Conservation (phyloP, 2,113 vertebrate species). For the Willisornis vidua region DNA sequence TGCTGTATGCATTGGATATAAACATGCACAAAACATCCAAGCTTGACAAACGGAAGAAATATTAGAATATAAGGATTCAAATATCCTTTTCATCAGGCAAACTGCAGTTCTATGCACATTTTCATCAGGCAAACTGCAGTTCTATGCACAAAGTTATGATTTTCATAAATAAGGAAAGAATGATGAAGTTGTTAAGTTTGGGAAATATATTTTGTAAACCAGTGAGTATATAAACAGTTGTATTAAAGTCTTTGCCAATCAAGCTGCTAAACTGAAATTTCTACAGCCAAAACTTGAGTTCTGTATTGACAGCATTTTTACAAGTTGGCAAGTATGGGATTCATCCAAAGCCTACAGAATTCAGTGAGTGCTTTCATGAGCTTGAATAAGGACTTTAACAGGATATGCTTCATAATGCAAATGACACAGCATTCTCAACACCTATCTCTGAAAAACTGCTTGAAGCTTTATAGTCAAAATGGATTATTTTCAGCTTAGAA, state of each 20-base stretch:
- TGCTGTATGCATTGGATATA: background rate
- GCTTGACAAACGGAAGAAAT: background rate
- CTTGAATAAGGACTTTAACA: background rate
- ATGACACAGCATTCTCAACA: background rate
- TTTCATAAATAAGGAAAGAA: constrained; percentile 13
- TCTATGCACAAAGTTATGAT: background rate
- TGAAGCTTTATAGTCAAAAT: background rate
- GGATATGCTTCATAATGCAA: background rate
- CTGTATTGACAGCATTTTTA: constrained; percentile 16
- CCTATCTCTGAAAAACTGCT: background rate
- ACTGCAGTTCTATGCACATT: background rate
- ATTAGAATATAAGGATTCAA: background rate
- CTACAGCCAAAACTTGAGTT: background rate
- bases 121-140: background rate
- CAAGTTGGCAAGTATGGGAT: constrained; percentile 2
- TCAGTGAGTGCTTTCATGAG: background rate
- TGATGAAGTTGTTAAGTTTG: background rate
- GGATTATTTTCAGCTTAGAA: background rate
- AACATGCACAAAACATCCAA: background rate
- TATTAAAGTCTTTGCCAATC: constrained; percentile 1
- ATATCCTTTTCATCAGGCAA: background rate
- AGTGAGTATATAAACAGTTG: background rate
- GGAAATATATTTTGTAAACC: constrained; percentile 14
- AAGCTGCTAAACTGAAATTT: constrained; percentile 1
- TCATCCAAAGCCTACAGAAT: constrained; percentile 21